A percentile compares a stretch with the other conserved stretches of the same genome.
Evolutionary conservation across 2,888 invertebrate genomes (phyloP).

Genomic region (Apodemia zela): DNA sequence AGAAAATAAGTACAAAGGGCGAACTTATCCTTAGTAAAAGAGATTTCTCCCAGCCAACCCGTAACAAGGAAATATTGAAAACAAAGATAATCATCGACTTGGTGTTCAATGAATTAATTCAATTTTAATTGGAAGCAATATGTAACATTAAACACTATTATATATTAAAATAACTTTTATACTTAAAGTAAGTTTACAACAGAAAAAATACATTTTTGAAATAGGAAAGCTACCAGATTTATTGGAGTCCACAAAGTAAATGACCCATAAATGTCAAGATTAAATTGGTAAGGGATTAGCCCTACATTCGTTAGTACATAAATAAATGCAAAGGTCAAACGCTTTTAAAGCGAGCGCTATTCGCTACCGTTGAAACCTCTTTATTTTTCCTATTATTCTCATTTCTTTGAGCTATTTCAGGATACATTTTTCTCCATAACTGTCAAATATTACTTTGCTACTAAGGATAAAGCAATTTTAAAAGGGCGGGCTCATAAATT

Average conservation of each 20-base stretch:
- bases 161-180: too few relatives aligned
- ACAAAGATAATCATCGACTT: too few relatives aligned
- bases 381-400: conserved; percentile 2
- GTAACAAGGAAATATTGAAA: too few relatives aligned
- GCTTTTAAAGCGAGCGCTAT: background rate
- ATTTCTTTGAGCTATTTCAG: conserved; percentile 8
- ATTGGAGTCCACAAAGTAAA: background rate
- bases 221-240: background rate
- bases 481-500: conserved; percentile 7
- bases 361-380: background rate
- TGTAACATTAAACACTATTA: too few relatives aligned
- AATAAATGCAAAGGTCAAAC: conserved; percentile 11
- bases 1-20: too few relatives aligned
- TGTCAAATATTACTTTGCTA: conserved; percentile 9
- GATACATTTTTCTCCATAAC: conserved; percentile 8
- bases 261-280: conserved; percentile 9
- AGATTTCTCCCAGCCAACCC: too few relatives aligned
- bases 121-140: too few relatives aligned
- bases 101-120: too few relatives aligned
- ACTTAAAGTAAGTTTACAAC: too few relatives aligned
- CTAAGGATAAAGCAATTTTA: background rate
- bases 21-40: too few relatives aligned
- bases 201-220: background rate
- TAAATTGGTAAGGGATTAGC: conserved; percentile 1
- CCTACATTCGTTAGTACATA: background rate